These are phyloP conservation scores for Aurelia coerulea DNA, from an alignment of 30 jellyfish, hydroid and myxozoan genomes.

Conservation along the genomic window DNA sequence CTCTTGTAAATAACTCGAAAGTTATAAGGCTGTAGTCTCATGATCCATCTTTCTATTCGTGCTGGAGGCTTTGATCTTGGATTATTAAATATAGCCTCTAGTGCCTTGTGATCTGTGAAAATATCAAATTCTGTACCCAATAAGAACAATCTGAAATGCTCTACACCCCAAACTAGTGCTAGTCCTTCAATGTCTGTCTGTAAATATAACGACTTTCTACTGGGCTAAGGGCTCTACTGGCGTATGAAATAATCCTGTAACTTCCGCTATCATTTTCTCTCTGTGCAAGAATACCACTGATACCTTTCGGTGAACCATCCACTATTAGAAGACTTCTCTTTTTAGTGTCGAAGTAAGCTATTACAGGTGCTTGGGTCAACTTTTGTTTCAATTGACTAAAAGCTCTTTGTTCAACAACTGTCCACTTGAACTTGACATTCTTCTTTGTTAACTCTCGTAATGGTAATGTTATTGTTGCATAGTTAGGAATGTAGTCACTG, in stretches of 20 bases:
- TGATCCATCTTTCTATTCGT: constrained; percentile 21
- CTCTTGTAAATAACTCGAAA: constrained; percentile 13
- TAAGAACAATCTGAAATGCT: constrained; percentile 25
- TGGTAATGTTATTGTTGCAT: constrained; percentile 7
- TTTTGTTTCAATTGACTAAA: constrained; percentile 31
- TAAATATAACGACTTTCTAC: constrained; percentile 28
- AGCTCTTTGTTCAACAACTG: constrained; percentile 31
- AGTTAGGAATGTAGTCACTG: constrained; percentile 26
- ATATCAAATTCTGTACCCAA: constrained; percentile 46
- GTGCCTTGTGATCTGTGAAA: constrained; percentile 44
- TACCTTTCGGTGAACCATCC: constrained; percentile 33
- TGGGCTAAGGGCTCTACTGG: constrained; percentile 30
- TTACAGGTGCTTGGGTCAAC: constrained; percentile 29
- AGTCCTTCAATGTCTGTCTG: constrained; percentile 56
- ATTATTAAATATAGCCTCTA: constrained; percentile 45
- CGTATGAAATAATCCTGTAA: constrained; percentile 17
- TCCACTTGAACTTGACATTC: constrained; percentile 33
- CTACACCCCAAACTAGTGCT: constrained; percentile 35
- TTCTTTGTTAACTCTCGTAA: constrained; percentile 11
- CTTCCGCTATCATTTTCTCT: neutral
- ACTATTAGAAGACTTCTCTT: constrained; percentile 14
- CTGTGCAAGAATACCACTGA: constrained; percentile 25
- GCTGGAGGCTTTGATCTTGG: constrained; percentile 41
- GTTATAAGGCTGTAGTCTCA: constrained; percentile 51
- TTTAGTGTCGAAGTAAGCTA: constrained; percentile 20